phyloP scores from a whole-genome alignment of 1,140 invertebrate genomes.

The Periplaneta americana region DNA sequence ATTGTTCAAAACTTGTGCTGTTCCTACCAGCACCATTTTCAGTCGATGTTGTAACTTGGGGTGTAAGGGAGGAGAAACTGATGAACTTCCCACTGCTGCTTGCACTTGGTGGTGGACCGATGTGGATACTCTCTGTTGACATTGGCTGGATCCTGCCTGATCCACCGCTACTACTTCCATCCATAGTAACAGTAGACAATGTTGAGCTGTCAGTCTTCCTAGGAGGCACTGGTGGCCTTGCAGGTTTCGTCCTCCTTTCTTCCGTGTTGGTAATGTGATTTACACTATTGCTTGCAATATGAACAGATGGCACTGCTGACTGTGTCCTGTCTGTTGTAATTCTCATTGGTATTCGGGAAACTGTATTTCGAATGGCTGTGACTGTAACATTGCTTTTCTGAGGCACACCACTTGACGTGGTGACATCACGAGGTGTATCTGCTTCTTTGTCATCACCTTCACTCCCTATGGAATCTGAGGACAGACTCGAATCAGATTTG shows the following conservation, averaged over 20 bases:
- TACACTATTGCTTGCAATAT: background rate
- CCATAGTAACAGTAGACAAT: background rate
- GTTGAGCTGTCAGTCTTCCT: constrained; percentile 13
- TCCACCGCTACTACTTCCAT: too few species aligned
- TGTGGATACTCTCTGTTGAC: background rate
- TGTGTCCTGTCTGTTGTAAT: background rate
- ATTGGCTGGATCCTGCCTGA: background rate
- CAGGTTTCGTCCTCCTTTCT: constrained; percentile 1
- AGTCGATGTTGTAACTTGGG: background rate
- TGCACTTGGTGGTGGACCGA: background rate
- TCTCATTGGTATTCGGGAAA: background rate
- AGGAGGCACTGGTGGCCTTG: constrained; percentile 16
- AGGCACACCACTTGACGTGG: background rate
- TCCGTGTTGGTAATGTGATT: background rate
- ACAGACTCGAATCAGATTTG: constrained; percentile 4
- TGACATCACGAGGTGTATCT: background rate
- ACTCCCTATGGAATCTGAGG: constrained; percentile 2
- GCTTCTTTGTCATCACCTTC: constrained; percentile 1
- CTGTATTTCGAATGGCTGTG: constrained; percentile 9
- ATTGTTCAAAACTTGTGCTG: constrained; percentile 27
- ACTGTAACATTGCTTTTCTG: constrained; percentile 12
- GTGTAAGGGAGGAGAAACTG: constrained; percentile 12
- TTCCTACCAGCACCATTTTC: constrained; percentile 3
- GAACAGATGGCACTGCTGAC: background rate
- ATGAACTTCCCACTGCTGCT: constrained; percentile 9